Conservation (phyloP, 1,140 invertebrate species). For the Sinella curviseta region DNA sequence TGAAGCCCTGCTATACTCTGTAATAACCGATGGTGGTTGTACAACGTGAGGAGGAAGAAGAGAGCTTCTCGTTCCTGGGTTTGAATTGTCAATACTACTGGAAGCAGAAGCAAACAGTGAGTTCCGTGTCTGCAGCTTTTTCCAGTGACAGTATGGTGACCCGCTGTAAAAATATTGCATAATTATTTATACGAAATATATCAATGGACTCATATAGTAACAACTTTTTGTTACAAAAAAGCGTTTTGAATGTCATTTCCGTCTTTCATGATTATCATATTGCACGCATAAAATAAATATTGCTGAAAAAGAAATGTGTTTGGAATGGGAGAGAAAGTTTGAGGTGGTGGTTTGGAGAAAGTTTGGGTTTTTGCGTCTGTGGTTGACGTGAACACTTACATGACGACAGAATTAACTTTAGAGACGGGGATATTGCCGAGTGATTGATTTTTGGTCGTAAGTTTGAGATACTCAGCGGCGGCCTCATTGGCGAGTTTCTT, state of each 20-base stretch:
- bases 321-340: no score
- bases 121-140: not conserved
- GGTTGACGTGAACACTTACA: not conserved
- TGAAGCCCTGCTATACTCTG: not conserved
- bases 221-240: no score
- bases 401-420: slow-evolving; percentile 3
- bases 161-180: not conserved
- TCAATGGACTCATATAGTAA: no score
- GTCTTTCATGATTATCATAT: no score
- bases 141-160: not conserved
- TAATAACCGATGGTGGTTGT: not conserved
- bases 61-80: not conserved
- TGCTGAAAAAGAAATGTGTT: no score
- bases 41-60: not conserved
- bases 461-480: slow-evolving; percentile 33
- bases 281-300: no score
- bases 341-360: no score
- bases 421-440: not conserved
- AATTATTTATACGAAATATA: no score
- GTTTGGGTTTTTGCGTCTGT: not conserved
- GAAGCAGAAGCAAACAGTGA: not conserved
- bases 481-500: slow-evolving; percentile 42
- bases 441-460: slow-evolving; percentile 4
- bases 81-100: not conserved
- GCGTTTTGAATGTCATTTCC: no score